phyloP scores from a whole-genome alignment of 2,113 vertebrate genomes.

The Pyrgilauda ruficollis region DNA sequence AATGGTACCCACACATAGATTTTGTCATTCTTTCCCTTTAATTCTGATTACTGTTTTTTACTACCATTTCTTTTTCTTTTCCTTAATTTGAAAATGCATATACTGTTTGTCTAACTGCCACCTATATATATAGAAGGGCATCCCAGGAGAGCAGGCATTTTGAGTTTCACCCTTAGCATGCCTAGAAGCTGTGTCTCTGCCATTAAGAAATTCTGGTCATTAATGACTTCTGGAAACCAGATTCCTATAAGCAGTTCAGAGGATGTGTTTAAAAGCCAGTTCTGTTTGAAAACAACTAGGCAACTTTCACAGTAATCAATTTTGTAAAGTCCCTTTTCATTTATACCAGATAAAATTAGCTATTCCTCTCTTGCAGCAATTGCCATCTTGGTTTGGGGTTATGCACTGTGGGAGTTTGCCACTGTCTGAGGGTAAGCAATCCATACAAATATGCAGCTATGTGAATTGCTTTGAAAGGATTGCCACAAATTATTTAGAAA shows the following conservation, averaged over 20 bases:
- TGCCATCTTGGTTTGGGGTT: background rate
- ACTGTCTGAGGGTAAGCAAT: background rate
- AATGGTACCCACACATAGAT: fast-evolving
- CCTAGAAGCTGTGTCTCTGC: background rate
- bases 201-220: background rate
- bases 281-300: background rate
- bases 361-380: background rate
- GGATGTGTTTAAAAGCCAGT: background rate
- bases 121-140: background rate
- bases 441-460: background rate
- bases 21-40: background rate
- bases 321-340: background rate
- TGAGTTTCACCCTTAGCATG: background rate
- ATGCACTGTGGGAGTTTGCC: background rate
- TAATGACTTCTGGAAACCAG: background rate
- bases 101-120: background rate
- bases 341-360: background rate
- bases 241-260: background rate
- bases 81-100: background rate
- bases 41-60: background rate
- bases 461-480: background rate
- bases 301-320: background rate
- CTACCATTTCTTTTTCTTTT: background rate
- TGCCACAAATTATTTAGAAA: background rate
- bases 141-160: background rate